Conservation (phyloP, 2,113 vertebrate genomes). For the Labeo rohita region DNA sequence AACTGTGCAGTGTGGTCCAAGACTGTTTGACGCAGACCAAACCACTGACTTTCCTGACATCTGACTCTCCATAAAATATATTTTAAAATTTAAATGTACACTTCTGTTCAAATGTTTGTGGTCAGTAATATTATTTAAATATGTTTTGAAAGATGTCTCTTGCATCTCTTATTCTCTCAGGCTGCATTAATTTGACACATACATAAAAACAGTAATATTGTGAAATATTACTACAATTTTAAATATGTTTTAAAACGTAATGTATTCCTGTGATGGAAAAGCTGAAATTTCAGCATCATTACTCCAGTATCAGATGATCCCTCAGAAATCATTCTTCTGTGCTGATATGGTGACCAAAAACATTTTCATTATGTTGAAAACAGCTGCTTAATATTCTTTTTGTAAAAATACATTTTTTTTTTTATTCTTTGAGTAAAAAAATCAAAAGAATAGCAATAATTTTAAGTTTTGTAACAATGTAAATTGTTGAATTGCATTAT, state of each 20-base stretch:
- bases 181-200: background rate
- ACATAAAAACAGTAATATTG: too few relatives aligned
- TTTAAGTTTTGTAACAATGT: background rate
- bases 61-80: background rate
- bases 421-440: background rate
- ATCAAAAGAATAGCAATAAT: background rate
- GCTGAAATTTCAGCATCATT: background rate
- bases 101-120: background rate
- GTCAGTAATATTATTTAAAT: too few relatives aligned
- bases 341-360: background rate
- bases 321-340: background rate
- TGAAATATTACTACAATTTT: too few relatives aligned
- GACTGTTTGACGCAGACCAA: background rate
- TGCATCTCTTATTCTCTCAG: too few relatives aligned
- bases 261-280: background rate
- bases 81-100: background rate
- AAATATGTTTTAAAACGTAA: background rate
- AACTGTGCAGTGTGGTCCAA: background rate
- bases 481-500: background rate
- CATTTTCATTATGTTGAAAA: background rate
- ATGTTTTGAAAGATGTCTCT: too few relatives aligned
- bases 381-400: too few relatives aligned
- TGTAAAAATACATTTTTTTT: too few relatives aligned
- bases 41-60: background rate
- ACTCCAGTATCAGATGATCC: background rate